Evolutionary conservation across 2,888 invertebrate genomes (phyloP), one percentile per base, ranked within the genome.

Genomic region (Eulithis prunata): DNA sequence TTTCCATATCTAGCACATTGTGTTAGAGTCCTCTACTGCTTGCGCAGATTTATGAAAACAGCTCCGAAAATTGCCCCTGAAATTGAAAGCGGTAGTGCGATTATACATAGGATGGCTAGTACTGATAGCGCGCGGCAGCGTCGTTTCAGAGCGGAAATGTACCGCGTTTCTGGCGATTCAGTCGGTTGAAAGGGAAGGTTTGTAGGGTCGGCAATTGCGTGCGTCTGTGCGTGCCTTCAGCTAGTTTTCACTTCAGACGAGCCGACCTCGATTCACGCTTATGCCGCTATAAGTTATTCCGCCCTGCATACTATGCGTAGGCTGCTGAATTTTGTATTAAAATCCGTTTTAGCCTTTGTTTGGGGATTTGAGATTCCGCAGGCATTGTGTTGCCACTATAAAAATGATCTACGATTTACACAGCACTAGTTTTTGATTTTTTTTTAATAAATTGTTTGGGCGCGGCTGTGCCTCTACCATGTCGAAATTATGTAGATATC

Each of bases 261-360:
- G 81, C 78, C 84, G 91, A 83, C 92, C 92, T 91, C 91, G 87
- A 90, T 91, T 90, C 87, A 80, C 84, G 85, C 86, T 87, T 85
- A 87, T 85, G 82, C 85, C 78, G 75, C 86, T 81, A 85, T 91
- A 90, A 90, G 81, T 90, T 89, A 91, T 90, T 87, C 82, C 82
- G 80, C 87, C 88, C 89, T 88, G 86, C 89, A 89, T 84, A 85
- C 82, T 77, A 79, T 78, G 82, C 78, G 78, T 78, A 82, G 83
- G 82, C 80, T 81, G 81, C 78, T 79, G 78, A 83, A 83, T 78
- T 80, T 62, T 82, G 78, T 78, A 80, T 76, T 72, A 75, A 76
- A 74, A 68, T 69, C 53, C 55, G 36, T 68, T 74, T 64, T 75
- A 73, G 70, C 75, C 78, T 79, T 76, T 74, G 73, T 66, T 69